A percentile compares a stretch with the other conserved stretches of the same genome.
Conservation (phyloP, 2,113 vertebrate genomes). For the Grus americana region DNA sequence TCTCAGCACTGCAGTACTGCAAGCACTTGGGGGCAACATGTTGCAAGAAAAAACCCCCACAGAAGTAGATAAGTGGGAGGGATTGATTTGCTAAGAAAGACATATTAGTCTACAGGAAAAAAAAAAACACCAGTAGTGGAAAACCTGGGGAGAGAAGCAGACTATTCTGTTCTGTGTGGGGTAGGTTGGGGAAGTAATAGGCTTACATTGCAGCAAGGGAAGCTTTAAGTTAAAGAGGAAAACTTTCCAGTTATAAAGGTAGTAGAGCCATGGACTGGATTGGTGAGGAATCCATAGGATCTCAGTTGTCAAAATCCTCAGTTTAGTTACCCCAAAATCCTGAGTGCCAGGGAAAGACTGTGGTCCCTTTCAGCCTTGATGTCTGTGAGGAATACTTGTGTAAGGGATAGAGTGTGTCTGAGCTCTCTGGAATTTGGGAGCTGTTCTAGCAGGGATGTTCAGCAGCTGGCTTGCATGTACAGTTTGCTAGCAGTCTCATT, state of each 20-base stretch:
- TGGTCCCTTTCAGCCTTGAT: background rate
- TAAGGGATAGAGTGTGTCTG: background rate
- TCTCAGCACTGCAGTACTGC: background rate
- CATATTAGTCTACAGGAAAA: background rate
- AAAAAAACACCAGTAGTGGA: background rate
- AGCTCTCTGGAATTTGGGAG: background rate
- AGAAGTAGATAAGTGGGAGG: background rate
- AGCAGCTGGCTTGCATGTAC: background rate
- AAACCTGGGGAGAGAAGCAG: background rate
- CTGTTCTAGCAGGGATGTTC: background rate
- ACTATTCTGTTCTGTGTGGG: background rate
- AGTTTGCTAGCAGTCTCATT: background rate
- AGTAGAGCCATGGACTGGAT: background rate
- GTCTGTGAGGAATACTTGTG: background rate
- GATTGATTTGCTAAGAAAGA: background rate
- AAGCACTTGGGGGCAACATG: background rate
- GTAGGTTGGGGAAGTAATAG: background rate
- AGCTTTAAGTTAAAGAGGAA: background rate
- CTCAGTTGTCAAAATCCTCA: background rate
- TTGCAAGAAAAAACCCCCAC: background rate
- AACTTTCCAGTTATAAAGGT: background rate
- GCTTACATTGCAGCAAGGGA: background rate
- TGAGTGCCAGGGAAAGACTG: background rate
- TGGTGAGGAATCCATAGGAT: background rate
- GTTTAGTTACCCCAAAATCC: background rate